Conservation (phyloP, 64 coral and sea anemone genomes). For the Montipora efflorescens region DNA sequence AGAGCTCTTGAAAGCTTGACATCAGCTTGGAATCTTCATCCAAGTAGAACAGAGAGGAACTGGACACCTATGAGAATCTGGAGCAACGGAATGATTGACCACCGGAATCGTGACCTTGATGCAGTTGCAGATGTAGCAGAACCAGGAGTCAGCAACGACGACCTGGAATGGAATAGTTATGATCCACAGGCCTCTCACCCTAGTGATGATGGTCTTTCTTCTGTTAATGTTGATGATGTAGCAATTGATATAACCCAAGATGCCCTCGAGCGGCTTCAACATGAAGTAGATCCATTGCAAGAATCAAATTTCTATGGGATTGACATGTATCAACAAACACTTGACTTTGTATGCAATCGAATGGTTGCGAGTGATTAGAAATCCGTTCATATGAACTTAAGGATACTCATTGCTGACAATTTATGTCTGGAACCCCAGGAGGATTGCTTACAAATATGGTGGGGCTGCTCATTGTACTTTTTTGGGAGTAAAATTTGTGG, state of each 20-base stretch:
- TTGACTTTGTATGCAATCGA: neutral
- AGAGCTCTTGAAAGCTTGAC: slow-evolving; percentile 1
- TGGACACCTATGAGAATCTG: slow-evolving; percentile 66
- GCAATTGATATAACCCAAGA: too few species aligned
- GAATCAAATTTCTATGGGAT: too few species aligned
- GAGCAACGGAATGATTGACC: slow-evolving; percentile 62
- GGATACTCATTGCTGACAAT: too few species aligned
- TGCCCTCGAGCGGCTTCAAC: too few species aligned
- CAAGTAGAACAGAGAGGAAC: slow-evolving; percentile 7
- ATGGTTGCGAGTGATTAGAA: too few species aligned
- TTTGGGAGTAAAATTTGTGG: too few species aligned
- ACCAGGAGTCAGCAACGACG: neutral
- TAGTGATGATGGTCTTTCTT: neutral
- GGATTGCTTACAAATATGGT: too few species aligned
- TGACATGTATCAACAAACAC: neutral
- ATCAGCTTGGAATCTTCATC: slow-evolving; percentile 36
- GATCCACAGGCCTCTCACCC: slow-evolving; percentile 14
- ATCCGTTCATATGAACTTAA: too few species aligned
- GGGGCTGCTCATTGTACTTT: too few species aligned
- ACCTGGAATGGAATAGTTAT: slow-evolving; percentile 54
- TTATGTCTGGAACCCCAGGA: too few species aligned
- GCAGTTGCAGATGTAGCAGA: slow-evolving; percentile 29
- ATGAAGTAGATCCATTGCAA: too few species aligned
- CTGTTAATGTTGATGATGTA: too few species aligned
- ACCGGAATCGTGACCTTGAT: neutral